phyloP scores from a whole-genome alignment of 2,113 vertebrate genomes.

The Chloebia gouldiae region DNA sequence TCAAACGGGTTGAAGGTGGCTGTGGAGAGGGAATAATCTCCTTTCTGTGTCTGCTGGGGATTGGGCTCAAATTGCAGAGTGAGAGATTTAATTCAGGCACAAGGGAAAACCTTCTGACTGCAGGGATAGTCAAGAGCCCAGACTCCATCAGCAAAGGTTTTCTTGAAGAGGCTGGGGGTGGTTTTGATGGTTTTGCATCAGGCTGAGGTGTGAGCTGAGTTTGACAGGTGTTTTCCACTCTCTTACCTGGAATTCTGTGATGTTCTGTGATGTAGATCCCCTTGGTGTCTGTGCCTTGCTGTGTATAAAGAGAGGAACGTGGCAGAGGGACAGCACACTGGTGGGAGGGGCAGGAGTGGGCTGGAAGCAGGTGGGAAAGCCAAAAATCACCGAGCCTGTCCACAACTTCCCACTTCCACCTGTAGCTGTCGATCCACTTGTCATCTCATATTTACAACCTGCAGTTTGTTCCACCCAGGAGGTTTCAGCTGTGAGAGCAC shows the following conservation, averaged over 20 bases:
- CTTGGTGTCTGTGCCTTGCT: neutral
- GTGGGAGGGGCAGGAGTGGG: neutral
- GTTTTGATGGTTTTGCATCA: neutral
- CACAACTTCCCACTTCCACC: neutral
- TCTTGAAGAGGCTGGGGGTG: neutral
- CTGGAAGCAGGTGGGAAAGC: neutral
- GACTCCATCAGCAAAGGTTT: neutral
- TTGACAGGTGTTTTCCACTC: neutral
- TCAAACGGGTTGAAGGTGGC: neutral
- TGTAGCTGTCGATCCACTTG: neutral
- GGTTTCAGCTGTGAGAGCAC: neutral
- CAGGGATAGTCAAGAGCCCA: neutral
- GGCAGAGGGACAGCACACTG: neutral
- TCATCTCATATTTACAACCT: neutral
- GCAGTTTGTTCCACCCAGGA: neutral
- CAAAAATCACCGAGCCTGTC: neutral
- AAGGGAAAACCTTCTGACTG: neutral
- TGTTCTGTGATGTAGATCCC: neutral
- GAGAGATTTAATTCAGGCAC: neutral
- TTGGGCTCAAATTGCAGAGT: neutral
- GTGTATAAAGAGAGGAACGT: fast-evolving
- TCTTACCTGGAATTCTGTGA: neutral
- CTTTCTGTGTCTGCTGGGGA: neutral
- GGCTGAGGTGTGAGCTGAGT: neutral
- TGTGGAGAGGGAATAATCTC: neutral